Evolutionary conservation across 2,888 invertebrate species (phyloP).

Genomic region (Luffia ferchaultella): DNA sequence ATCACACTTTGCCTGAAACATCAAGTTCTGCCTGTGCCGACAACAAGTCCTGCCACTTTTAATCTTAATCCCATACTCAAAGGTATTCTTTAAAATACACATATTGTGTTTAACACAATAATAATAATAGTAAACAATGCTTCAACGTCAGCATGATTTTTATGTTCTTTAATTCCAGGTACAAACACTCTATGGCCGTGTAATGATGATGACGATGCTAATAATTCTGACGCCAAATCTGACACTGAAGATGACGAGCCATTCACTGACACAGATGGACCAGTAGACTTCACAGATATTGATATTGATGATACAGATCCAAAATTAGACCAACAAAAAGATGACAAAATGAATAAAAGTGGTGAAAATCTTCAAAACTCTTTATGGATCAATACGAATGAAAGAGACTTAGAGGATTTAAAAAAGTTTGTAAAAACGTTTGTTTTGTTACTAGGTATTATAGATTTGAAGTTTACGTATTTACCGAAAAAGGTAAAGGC

Average conservation of each 20-base stretch:
- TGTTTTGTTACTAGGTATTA: too few relatives aligned
- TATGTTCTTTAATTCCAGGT: conserved; percentile 23
- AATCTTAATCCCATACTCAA: conserved; percentile 53
- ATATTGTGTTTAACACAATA: not conserved
- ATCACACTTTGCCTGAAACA: conserved; percentile 74
- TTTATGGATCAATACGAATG: conserved; percentile 51
- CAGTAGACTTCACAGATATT: conserved; percentile 12
- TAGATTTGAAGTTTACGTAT: too few relatives aligned
- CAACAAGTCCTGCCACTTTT: conserved; percentile 56
- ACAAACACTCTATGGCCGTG: conserved; percentile 53
- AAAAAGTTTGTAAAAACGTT: conserved; percentile 51
- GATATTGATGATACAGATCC: conserved; percentile 42
- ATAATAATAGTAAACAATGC: too few relatives aligned
- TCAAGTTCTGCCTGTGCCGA: conserved; percentile 69
- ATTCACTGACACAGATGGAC: conserved; percentile 29
- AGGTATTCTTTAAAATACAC: conserved; percentile 24
- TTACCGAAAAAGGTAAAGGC: too few relatives aligned
- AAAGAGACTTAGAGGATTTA: conserved; percentile 64
- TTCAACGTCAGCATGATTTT: not conserved
- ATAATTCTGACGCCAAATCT: conserved; percentile 52
- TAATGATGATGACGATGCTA: conserved; percentile 55
- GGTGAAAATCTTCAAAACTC: conserved; percentile 46
- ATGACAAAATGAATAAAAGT: conserved; percentile 29
- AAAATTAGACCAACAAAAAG: conserved; percentile 21
- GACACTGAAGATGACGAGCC: conserved; percentile 45